phyloP scores from a whole-genome alignment of 2,113 vertebrate species.

The Myrmecobius fasciatus region DNA sequence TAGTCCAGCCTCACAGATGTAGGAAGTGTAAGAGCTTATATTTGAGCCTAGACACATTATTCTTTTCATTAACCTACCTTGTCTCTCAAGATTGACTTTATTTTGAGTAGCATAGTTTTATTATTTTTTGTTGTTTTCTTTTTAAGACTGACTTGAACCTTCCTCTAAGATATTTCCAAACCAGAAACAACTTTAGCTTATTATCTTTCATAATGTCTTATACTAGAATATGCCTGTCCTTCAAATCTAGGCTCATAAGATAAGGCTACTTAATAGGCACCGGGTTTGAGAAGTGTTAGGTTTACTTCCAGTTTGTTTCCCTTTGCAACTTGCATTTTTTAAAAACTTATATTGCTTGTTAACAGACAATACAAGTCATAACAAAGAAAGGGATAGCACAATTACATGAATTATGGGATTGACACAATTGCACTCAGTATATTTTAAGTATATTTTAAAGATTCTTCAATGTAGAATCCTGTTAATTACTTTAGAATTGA shows the following conservation, averaged over 20 bases:
- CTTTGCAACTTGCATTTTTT: not conserved
- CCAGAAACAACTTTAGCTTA: not conserved
- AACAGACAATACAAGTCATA: not conserved
- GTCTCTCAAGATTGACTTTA: not conserved
- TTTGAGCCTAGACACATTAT: not conserved
- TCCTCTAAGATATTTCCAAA: not conserved
- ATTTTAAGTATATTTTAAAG: conserved; percentile 16
- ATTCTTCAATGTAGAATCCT: not conserved
- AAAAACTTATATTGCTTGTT: no score
- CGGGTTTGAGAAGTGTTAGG: not conserved
- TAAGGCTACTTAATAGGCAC: not conserved
- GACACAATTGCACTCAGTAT: not conserved
- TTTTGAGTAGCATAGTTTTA: no score
- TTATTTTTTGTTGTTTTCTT: no score
- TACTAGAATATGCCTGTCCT: not conserved
- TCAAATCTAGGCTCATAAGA: not conserved
- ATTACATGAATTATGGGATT: not conserved
- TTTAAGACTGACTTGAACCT: not conserved
- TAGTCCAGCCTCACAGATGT: not conserved
- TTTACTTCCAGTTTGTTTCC: not conserved
- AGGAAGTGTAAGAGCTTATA: not conserved
- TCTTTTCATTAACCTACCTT: not conserved
- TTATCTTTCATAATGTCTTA: not conserved
- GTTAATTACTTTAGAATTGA: conserved; percentile 32
- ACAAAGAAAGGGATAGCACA: not conserved